A percentile compares a stretch with the other conserved stretches of the same genome.
Conservation (phyloP, 2,888 invertebrate genomes). For the Platycheirus albimanus region DNA sequence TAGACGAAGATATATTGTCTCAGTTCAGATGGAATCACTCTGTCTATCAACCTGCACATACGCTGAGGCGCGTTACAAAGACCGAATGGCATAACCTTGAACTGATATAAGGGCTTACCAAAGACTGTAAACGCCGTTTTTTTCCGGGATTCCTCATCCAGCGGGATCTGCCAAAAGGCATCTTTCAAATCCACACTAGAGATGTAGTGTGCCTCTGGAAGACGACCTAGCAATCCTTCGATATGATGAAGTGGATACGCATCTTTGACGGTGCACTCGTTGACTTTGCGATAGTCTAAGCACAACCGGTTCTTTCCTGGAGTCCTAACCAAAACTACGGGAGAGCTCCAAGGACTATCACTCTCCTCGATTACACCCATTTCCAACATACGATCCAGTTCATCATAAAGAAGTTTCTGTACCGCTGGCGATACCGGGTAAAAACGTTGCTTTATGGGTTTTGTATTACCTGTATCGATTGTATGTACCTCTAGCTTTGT, state of each 20-base stretch:
- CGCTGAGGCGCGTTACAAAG: constrained; percentile 56
- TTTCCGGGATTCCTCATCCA: neutral
- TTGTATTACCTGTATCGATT: constrained; percentile 49
- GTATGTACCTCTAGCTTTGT: constrained; percentile 56
- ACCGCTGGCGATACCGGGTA: constrained; percentile 68
- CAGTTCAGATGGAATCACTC: constrained; percentile 46
- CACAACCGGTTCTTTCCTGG: constrained; percentile 75
- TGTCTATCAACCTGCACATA: constrained; percentile 55
- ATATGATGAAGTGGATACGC: constrained; percentile 56
- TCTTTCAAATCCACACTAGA: no score
- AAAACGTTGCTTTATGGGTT: constrained; percentile 24
- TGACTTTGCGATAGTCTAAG: constrained; percentile 76
- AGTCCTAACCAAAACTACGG: constrained; percentile 76
- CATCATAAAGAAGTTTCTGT: constrained; percentile 43
- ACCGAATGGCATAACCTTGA: constrained; percentile 61
- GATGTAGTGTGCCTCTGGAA: no score
- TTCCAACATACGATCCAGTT: constrained; percentile 19
- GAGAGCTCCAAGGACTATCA: constrained; percentile 77
- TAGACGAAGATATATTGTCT: constrained; percentile 61
- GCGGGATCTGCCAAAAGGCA: no score
- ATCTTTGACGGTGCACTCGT: constrained; percentile 73
- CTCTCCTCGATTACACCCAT: constrained; percentile 29
- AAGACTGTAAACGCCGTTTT: constrained; percentile 76
- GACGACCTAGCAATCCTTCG: constrained; percentile 75
- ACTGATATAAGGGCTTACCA: constrained; percentile 57